Percentiles rank a stretch among this genome's conserved stretches.
Conservation (phyloP, 2,113 vertebrate species). For the Saiga tatarica region DNA sequence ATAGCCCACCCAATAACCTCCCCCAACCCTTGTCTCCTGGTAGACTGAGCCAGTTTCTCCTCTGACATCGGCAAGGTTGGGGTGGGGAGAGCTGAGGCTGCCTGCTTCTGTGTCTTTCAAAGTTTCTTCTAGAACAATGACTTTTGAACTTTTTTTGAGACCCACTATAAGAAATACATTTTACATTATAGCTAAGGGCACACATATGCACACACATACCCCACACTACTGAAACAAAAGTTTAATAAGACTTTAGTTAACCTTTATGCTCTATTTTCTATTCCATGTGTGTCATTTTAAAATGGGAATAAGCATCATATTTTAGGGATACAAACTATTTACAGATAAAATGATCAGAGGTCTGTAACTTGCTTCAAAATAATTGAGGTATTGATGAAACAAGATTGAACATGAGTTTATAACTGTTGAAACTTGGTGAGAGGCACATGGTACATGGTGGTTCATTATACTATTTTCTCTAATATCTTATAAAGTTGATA, state of each 20-base stretch:
- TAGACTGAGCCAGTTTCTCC: not conserved
- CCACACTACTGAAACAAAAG: not conserved
- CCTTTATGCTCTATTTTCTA: not conserved
- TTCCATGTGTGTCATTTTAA: not conserved
- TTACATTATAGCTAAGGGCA: not conserved
- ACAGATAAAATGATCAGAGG: not conserved
- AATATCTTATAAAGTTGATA: not conserved
- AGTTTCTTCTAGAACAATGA: not conserved
- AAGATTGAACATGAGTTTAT: not conserved
- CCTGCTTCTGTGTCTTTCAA: not conserved
- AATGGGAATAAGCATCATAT: not conserved
- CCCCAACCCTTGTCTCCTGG: not conserved
- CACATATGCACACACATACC: not conserved
- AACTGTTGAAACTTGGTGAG: not conserved
- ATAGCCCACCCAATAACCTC: not conserved
- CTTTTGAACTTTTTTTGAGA: not conserved
- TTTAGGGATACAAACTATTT: not conserved
- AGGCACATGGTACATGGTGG: rapidly evolving
- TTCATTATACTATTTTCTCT: not conserved
- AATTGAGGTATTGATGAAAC: not conserved
- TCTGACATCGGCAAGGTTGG: not conserved
- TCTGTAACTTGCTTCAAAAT: not conserved
- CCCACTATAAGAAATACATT: not conserved
- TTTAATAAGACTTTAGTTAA: not conserved
- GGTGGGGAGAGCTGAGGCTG: not conserved